Evolutionary conservation across 2,797 vertebrate species (phyloP).

Genomic region (Rhyacichthys aspro): DNA sequence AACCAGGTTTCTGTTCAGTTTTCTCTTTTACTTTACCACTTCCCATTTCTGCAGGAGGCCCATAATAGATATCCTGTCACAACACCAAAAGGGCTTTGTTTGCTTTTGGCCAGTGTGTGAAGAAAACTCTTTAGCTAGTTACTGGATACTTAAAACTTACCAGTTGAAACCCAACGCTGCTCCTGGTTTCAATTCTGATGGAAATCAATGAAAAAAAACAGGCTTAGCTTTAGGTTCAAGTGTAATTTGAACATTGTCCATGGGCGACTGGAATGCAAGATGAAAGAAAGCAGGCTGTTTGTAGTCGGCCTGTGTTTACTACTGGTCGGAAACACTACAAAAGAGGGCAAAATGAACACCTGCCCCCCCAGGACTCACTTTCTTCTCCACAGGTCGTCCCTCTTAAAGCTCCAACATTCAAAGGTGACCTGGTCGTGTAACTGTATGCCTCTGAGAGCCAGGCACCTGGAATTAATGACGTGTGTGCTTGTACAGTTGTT

Average conservation of each 20-base stretch:
- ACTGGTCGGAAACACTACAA: slow-evolving; percentile 53
- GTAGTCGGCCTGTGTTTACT: slow-evolving; percentile 58
- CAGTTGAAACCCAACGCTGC: slow-evolving; percentile 47
- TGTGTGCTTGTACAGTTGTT: slow-evolving; percentile 35
- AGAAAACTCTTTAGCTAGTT: slow-evolving; percentile 40
- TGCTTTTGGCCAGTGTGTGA: slow-evolving; percentile 54
- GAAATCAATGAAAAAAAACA: slow-evolving; percentile 3
- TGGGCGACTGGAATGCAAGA: slow-evolving; percentile 55
- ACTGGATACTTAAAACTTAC: slow-evolving; percentile 36
- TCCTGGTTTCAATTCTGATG: slow-evolving; percentile 9
- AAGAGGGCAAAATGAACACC: slow-evolving; percentile 42
- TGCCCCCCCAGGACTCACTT: slow-evolving; percentile 62
- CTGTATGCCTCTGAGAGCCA: slow-evolving; percentile 68
- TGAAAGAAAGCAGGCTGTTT: slow-evolving; percentile 55
- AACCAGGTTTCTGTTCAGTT: slow-evolving; percentile 64
- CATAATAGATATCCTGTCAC: slow-evolving; percentile 69
- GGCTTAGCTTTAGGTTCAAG: slow-evolving; percentile 18
- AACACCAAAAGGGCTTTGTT: slow-evolving; percentile 74
- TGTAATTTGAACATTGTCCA: slow-evolving; percentile 58
- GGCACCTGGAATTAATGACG: slow-evolving; percentile 59
- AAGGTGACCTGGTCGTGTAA: slow-evolving; percentile 65
- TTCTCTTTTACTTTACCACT: slow-evolving; percentile 57
- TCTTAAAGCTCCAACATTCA: slow-evolving; percentile 66
- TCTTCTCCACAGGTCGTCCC: slow-evolving; percentile 62
- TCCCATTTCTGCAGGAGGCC: slow-evolving; percentile 61